These are phyloP conservation scores for Hippocampus guttulatus DNA, from an alignment of 2,113 vertebrate species.

Conservation along the genomic window DNA sequence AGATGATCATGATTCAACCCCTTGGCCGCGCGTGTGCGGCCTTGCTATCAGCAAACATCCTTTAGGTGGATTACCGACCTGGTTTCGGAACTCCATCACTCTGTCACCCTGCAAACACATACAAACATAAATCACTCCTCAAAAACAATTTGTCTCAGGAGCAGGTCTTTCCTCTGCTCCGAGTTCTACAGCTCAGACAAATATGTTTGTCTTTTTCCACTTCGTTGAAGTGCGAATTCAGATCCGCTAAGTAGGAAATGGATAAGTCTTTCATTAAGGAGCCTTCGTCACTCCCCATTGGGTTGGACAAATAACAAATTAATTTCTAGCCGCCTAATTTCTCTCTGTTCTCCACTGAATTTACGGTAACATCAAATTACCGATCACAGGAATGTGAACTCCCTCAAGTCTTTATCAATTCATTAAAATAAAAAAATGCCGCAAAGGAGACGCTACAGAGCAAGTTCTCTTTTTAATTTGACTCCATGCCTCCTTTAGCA, in stretches of 20 bases:
- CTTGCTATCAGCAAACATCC: constrained; percentile 27
- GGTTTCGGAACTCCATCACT: constrained; percentile 44
- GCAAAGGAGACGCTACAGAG: constrained; percentile 34
- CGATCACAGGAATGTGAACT: constrained; percentile 50
- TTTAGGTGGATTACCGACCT: constrained; percentile 39
- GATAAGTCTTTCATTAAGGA: constrained; percentile 66
- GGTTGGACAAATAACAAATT: constrained; percentile 72
- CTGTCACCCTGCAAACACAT: constrained; percentile 25
- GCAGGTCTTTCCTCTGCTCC: constrained; percentile 20
- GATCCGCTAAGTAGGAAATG: constrained; percentile 63
- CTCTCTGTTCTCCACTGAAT: constrained; percentile 66
- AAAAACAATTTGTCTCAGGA: constrained; percentile 46
- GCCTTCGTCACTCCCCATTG: constrained; percentile 71
- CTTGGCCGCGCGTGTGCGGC: constrained; percentile 29
- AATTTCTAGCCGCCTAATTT: constrained; percentile 69
- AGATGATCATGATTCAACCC: constrained; percentile 51
- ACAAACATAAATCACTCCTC: constrained; percentile 33
- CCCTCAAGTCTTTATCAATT: constrained; percentile 61
- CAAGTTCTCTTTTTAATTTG: constrained; percentile 25
- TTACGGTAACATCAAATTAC: constrained; percentile 60
- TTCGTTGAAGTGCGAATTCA: constrained; percentile 65
- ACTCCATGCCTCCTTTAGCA: constrained; percentile 22
- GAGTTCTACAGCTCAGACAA: constrained; percentile 60
- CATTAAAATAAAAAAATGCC: constrained; percentile 58
- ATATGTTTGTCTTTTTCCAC: constrained; percentile 71